Percentiles rank a stretch among this genome's conserved stretches.
phyloP scores from a whole-genome alignment of 2,113 vertebrate genomes.

The Pseudopodoces humilis region DNA sequence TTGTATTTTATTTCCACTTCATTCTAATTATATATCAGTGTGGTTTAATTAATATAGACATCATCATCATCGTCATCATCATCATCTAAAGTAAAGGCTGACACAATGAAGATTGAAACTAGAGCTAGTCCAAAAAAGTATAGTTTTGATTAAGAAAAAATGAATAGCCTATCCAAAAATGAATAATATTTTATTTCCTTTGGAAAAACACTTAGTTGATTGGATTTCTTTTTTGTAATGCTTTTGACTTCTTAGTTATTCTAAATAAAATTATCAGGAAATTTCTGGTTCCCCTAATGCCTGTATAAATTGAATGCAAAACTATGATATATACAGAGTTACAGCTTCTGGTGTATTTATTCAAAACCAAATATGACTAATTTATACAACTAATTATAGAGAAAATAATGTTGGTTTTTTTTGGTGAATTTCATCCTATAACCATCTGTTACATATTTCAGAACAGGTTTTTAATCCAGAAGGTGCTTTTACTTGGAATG shows the following conservation, averaged over 20 bases:
- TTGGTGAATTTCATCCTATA: not conserved
- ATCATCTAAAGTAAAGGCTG: not conserved
- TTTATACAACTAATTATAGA: not conserved
- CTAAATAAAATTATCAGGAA: not conserved
- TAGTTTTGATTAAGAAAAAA: not conserved
- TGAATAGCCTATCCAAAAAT: not conserved
- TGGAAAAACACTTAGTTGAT: not conserved
- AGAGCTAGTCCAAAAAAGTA: not conserved
- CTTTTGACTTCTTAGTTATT: not conserved
- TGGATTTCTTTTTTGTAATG: not conserved
- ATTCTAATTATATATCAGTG: not conserved
- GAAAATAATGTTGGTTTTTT: not conserved
- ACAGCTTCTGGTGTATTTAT: not conserved
- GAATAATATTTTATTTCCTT: not conserved
- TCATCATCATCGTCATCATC: not conserved
- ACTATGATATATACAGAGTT: not conserved
- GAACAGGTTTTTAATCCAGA: constrained; percentile 27
- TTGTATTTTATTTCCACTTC: not conserved
- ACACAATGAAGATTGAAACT: not conserved
- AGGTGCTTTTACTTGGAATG: not conserved
- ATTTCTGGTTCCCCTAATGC: not conserved
- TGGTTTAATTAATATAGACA: not conserved
- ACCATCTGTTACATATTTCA: constrained; percentile 12
- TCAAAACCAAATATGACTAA: not conserved
- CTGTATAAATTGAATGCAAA: not conserved